phyloP scores from a whole-genome alignment of 1,140 invertebrate species.

The Drosophila parabipectinata region DNA sequence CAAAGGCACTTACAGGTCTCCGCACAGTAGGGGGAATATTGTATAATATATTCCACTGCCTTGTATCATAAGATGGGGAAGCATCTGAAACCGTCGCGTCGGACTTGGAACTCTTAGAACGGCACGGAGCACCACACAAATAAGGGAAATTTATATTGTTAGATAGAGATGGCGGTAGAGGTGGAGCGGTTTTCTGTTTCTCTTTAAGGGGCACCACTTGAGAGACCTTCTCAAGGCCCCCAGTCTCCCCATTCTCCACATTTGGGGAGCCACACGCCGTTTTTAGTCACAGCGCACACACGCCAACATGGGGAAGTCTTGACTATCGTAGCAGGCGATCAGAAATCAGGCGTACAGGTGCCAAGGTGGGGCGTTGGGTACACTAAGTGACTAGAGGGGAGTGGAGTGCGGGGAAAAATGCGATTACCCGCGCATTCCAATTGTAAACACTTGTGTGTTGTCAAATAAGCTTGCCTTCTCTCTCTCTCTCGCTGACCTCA shows the following conservation, averaged over 20 bases:
- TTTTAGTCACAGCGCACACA: constrained; percentile 72
- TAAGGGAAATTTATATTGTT: constrained; percentile 10
- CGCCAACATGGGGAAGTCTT: constrained; percentile 83
- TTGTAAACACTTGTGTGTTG: constrained; percentile 15
- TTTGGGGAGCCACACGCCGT: constrained; percentile 26
- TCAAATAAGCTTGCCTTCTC: constrained; percentile 22
- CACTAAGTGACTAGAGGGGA: background rate
- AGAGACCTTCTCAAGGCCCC: constrained; percentile 70
- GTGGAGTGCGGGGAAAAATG: constrained; percentile 35
- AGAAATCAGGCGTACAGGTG: constrained; percentile 37
- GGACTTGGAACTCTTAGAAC: background rate
- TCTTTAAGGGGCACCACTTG: constrained; percentile 40
- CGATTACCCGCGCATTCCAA: constrained; percentile 37
- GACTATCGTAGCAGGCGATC: constrained; percentile 72
- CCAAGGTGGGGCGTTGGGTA: constrained; percentile 12
- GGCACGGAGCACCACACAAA: background rate
- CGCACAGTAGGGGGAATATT: constrained; percentile 17
- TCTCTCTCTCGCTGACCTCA: background rate
- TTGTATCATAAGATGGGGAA: constrained; percentile 34
- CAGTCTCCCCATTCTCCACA: constrained; percentile 15
- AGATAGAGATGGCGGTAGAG: constrained; percentile 32
- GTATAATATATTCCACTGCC: constrained; percentile 14
- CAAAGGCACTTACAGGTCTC: constrained; percentile 18
- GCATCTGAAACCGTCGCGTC: constrained; percentile 6
- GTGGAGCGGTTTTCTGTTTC: background rate